phyloP scores from a whole-genome alignment of 2,888 invertebrate species.

The Acrobasis consociella region DNA sequence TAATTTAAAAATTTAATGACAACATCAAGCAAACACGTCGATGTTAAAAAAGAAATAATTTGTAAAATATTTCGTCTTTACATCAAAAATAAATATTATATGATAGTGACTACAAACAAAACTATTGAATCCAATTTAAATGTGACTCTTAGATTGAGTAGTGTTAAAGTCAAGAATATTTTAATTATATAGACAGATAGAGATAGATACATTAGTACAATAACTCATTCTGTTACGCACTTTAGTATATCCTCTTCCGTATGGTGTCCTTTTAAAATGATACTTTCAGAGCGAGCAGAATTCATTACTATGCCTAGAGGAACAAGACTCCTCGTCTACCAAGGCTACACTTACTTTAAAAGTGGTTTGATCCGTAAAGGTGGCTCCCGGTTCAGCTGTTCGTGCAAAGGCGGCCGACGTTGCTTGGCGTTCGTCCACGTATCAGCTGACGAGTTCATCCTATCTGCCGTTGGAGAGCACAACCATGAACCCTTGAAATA shows the following conservation, averaged over 20 bases:
- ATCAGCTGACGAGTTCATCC: constrained; percentile 36
- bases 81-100: not conserved
- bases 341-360: constrained; percentile 49
- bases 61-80: too few relatives aligned
- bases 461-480: constrained; percentile 30
- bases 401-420: constrained; percentile 37
- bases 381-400: constrained; percentile 54
- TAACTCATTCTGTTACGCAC: not conserved
- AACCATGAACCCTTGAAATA: constrained; percentile 36
- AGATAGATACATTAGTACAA: too few relatives aligned
- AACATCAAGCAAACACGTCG: not conserved
- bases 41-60: too few relatives aligned
- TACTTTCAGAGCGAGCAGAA: constrained; percentile 33
- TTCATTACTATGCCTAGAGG: constrained; percentile 39
- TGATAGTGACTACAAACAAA: too few relatives aligned
- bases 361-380: constrained; percentile 42
- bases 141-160: too few relatives aligned
- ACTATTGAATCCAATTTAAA: too few relatives aligned
- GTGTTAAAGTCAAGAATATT: too few relatives aligned
- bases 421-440: constrained; percentile 54
- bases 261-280: not conserved
- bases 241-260: not conserved
- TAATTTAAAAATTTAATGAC: not conserved
- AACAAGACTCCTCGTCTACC: constrained; percentile 41
- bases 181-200: too few relatives aligned